A percentile compares a stretch with the other conserved stretches of the same genome.
Evolutionary conservation across 2,888 invertebrate species (phyloP).

Genomic region (Phaonia tiefii): DNA sequence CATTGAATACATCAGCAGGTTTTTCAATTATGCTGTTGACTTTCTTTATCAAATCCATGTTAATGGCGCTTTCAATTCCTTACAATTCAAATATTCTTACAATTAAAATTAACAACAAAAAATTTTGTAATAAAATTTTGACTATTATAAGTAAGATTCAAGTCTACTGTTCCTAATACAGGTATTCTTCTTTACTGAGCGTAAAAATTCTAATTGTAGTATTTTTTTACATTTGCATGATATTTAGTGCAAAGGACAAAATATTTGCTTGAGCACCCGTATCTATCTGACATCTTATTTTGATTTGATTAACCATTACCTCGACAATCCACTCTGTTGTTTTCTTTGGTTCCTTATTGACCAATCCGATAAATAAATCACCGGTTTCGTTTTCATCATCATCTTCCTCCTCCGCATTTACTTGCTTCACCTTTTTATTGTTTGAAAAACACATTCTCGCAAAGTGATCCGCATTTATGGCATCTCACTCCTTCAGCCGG

Average conservation of each 20-base stretch:
- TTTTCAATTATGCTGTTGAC: no score
- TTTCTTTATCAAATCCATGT: no score
- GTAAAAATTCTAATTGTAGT: conserved; percentile 51
- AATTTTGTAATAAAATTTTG: no score
- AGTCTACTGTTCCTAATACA: conserved; percentile 32
- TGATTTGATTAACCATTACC: conserved; percentile 33
- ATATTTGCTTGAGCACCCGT: conserved; percentile 50
- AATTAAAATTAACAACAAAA: no score
- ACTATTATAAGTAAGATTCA: conserved; percentile 40
- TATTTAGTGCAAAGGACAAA: conserved; percentile 25
- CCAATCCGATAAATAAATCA: conserved; percentile 16
- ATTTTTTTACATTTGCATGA: conserved; percentile 13
- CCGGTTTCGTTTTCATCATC: neutral
- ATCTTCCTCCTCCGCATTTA: neutral
- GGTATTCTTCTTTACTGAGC: conserved; percentile 55
- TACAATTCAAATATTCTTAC: no score
- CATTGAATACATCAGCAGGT: no score
- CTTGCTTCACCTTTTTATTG: conserved; percentile 13
- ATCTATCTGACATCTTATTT: conserved; percentile 38
- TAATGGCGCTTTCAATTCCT: no score
- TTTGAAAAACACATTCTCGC: conserved; percentile 14
- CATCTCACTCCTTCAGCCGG: conserved; percentile 18
- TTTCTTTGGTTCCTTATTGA: neutral
- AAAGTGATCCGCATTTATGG: conserved; percentile 13
- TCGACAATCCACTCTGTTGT: conserved; percentile 26